A percentile compares a stretch with the other conserved stretches of the same genome.
Conservation (phyloP, 35 echinoderm and acorn worm genomes). For the Lytechinus variegatus region DNA sequence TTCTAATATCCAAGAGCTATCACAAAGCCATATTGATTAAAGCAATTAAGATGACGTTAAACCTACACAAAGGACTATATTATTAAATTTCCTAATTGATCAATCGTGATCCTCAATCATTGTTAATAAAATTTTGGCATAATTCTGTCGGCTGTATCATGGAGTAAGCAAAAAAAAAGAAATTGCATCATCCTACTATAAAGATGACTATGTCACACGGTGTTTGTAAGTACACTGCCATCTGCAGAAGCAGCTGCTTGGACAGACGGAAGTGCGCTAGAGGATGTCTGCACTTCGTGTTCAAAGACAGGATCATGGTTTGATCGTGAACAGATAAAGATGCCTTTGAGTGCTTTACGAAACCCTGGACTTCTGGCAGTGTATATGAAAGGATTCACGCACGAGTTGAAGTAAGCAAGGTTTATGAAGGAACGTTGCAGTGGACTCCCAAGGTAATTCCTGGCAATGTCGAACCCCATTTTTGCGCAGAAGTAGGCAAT, state of each 20-base stretch:
- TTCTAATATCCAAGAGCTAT: too few species aligned
- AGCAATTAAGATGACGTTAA: too few species aligned
- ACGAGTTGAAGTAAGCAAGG: neutral
- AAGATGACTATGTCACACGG: too few species aligned
- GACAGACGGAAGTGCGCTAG: neutral
- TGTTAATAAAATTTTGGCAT: too few species aligned
- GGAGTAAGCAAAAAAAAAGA: too few species aligned
- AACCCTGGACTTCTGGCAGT: neutral
- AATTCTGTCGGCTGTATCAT: too few species aligned
- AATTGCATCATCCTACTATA: too few species aligned
- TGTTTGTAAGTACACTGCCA: neutral
- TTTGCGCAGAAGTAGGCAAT: neutral
- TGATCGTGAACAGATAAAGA: neutral
- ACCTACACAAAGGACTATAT: too few species aligned
- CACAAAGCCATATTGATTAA: too few species aligned
- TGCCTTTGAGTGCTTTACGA: neutral
- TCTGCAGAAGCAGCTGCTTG: neutral
- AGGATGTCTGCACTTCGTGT: neutral
- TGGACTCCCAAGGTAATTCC: neutral
- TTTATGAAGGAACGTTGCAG: neutral
- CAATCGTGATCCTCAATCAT: too few species aligned
- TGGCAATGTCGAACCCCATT: neutral
- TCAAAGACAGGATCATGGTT: neutral
- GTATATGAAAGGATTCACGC: neutral
- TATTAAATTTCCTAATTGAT: too few species aligned